Conservation (phyloP, 2,113 vertebrate genomes). For the Nipponia nippon region DNA sequence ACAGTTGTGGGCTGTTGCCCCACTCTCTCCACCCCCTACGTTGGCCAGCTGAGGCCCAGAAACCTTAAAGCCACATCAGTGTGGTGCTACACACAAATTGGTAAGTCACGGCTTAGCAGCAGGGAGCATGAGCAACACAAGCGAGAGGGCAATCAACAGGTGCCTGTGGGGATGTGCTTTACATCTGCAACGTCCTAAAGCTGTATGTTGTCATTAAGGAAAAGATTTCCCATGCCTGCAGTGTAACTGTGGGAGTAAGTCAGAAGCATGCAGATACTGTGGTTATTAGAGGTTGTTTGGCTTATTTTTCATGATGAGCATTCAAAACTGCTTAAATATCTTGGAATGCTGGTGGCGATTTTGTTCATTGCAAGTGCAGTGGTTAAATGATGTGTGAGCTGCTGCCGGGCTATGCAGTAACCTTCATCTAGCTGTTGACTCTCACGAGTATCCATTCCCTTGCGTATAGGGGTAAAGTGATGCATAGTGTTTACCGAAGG, state of each 20-base stretch:
- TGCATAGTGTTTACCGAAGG: neutral
- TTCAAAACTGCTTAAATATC: neutral
- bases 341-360: neutral
- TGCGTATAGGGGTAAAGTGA: fast-evolving
- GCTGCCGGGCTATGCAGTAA: neutral
- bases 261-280: neutral
- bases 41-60: neutral
- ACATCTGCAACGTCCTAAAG: neutral
- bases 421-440: neutral
- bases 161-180: neutral
- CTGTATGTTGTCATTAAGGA: neutral
- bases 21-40: neutral
- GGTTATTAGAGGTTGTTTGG: neutral
- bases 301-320: neutral
- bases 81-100: neutral
- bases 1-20: neutral
- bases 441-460: neutral
- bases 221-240: neutral
- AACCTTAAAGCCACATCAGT: neutral
- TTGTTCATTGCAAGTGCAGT: neutral
- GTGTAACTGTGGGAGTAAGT: neutral
- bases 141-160: fast-evolving
- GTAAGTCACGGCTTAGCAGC: neutral
- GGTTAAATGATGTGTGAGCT: neutral
- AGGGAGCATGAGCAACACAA: neutral